Base-by-base conservation (phyloP, 2,888 invertebrate species). In the Noctua fimbriata region DNA sequence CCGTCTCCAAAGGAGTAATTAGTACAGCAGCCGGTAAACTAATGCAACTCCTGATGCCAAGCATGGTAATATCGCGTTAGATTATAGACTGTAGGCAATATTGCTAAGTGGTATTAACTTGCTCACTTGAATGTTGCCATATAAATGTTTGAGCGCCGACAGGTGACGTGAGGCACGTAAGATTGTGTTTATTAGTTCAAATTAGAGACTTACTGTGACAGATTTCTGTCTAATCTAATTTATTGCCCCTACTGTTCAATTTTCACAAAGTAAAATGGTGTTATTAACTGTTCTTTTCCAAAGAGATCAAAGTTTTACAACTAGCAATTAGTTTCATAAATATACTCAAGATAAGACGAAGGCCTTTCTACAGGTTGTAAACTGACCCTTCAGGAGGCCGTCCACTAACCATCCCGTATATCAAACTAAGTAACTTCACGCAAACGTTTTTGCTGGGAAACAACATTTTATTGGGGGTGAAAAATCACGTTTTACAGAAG, bases 1-100 rank as follows among this genome's bases (percentile, higher is more conserved):
- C 69, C 72, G 63, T 63, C 71, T 73, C 83, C 28, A 75, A 84
- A 79, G 74, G 65, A 82, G 74, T 86, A 86, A 84, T 86, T 86
- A 84, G 72, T 60, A 69, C 71, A 47, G 71, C 73, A 78, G 69
- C 71, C 69, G 78, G 79, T 69, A 55, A 79, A 83, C 72, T 86
- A 83, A 69, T 79, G 78, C 83, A 86, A 65, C 78, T 78, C 18
- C 58, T 47, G 83, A 82, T 74, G 78, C 65, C 72, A 52, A 71
- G 86, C 65, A 60, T 69, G 71, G 71, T 55, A 83, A 86, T 84
- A 86, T 74, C 69, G 67, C 41, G 65, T 82, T 65, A 60, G 41
- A 86, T 86, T 86, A 86, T 78, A 78, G 67, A 67, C 70, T 67
- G 36, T 24, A 47, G 63, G 65, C 76, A 73, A 86, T 78, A 84